phyloP scores from a whole-genome alignment of 2,888 invertebrate species.

The Mantis religiosa region DNA sequence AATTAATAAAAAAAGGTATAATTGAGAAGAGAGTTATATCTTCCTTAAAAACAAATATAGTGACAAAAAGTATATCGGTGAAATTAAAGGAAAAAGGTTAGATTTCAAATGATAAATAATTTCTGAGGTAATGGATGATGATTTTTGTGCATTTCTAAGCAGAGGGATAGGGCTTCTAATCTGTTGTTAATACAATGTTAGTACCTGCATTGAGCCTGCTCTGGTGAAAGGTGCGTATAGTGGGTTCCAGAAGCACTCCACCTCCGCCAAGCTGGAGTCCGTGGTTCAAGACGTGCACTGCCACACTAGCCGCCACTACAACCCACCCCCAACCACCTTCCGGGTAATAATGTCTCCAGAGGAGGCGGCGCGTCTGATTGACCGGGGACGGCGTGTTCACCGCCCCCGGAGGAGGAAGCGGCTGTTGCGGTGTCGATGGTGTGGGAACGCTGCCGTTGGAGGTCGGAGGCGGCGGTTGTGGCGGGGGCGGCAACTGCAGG shows the following conservation, averaged over 20 bases:
- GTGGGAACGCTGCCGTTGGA: background rate
- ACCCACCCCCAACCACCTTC: conserved; percentile 88
- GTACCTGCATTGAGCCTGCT: conserved; percentile 23
- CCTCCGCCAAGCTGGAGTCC: conserved; percentile 65
- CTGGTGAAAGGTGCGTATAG: conserved; percentile 28
- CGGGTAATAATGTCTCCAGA: conserved; percentile 75
- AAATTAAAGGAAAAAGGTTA: no score
- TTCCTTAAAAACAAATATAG: no score
- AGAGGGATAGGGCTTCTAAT: no score
- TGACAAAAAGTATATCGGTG: no score
- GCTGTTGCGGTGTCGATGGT: background rate
- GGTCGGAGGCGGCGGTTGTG: background rate
- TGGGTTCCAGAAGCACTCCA: conserved; percentile 43
- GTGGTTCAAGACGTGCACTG: conserved; percentile 69
- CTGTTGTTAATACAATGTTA: background rate
- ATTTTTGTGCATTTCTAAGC: no score
- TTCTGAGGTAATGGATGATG: no score
- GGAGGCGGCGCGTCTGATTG: conserved; percentile 48
- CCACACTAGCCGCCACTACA: conserved; percentile 65
- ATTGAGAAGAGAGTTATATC: no score
- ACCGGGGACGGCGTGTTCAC: conserved; percentile 45
- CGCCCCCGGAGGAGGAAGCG: background rate
- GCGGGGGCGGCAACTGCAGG: background rate
- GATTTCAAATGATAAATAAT: no score
- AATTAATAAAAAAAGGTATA: no score